Evolutionary conservation across 92 coral and sea anemone species (phyloP).

Genomic region (Heteractis magnifica): DNA sequence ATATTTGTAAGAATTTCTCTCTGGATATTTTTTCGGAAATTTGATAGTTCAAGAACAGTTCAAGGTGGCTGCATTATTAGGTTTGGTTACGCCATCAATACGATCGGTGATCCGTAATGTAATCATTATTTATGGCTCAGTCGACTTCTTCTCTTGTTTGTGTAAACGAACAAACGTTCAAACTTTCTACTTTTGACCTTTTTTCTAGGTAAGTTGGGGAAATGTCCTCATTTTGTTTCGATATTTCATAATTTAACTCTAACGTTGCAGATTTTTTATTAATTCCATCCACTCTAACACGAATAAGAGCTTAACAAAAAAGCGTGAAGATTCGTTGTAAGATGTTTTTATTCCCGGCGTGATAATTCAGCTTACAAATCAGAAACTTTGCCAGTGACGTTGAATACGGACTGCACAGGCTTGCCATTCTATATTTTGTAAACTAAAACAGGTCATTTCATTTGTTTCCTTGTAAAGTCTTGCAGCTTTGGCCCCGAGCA

Average conservation of each 20-base stretch:
- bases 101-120: neutral
- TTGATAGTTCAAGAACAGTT: neutral
- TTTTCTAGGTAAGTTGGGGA: neutral
- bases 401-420: neutral
- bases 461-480: conserved; percentile 9
- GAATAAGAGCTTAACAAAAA: too few species aligned
- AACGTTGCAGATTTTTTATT: too few species aligned
- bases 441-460: conserved; percentile 18
- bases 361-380: too few species aligned
- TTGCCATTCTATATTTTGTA: neutral
- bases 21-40: neutral
- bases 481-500: neutral
- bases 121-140: neutral
- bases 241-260: neutral
- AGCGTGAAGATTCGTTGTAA: too few species aligned
- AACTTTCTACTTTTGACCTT: neutral
- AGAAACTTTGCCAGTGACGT: too few species aligned
- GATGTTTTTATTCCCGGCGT: too few species aligned
- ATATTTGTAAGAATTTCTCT: neutral
- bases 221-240: neutral
- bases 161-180: neutral
- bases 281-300: too few species aligned
- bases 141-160: neutral
- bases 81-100: neutral
- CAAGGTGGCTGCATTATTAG: neutral